These are phyloP conservation scores for Psylliodes chrysocephalus DNA, from an alignment of 2,888 invertebrate genomes.

Conservation along the genomic window DNA sequence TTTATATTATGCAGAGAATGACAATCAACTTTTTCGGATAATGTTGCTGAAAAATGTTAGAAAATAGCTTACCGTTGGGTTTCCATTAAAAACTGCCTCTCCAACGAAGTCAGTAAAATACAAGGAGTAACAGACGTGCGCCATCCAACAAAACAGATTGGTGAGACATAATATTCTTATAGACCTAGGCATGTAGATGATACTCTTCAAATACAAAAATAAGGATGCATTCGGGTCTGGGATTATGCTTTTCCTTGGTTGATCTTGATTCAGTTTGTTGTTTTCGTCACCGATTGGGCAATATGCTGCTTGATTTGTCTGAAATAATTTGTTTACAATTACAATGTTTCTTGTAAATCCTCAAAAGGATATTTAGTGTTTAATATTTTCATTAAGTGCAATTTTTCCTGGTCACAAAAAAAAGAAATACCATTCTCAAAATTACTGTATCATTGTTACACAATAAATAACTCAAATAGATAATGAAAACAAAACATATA, in stretches of 20 bases:
- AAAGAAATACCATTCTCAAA: too few species aligned
- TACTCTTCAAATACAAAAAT: slow-evolving; percentile 86
- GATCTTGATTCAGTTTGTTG: background rate
- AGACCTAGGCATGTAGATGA: slow-evolving; percentile 91
- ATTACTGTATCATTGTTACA: too few species aligned
- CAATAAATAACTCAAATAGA: too few species aligned
- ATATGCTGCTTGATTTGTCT: slow-evolving; percentile 13
- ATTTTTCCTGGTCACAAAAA: too few species aligned
- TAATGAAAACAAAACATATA: too few species aligned
- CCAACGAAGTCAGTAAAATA: slow-evolving; percentile 98
- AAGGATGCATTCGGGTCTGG: slow-evolving; percentile 67
- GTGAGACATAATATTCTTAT: slow-evolving; percentile 89
- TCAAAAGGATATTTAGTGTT: too few species aligned
- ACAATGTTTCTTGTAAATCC: too few species aligned
- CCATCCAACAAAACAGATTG: slow-evolving; percentile 98
- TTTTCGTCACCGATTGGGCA: slow-evolving; percentile 1
- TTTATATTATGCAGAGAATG: too few species aligned
- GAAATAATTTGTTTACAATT: too few species aligned
- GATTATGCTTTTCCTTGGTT: slow-evolving; percentile 50
- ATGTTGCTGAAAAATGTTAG: too few species aligned
- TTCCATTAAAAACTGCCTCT: slow-evolving; percentile 88
- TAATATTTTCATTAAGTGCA: too few species aligned
- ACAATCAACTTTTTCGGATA: too few species aligned
- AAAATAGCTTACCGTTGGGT: slow-evolving; percentile 77
- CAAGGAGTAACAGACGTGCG: slow-evolving; percentile 94